Percentiles rank a stretch among this genome's conserved stretches.
phyloP scores from a whole-genome alignment of 2,797 vertebrate species.

The Parauchenoglanis ngamensis region DNA sequence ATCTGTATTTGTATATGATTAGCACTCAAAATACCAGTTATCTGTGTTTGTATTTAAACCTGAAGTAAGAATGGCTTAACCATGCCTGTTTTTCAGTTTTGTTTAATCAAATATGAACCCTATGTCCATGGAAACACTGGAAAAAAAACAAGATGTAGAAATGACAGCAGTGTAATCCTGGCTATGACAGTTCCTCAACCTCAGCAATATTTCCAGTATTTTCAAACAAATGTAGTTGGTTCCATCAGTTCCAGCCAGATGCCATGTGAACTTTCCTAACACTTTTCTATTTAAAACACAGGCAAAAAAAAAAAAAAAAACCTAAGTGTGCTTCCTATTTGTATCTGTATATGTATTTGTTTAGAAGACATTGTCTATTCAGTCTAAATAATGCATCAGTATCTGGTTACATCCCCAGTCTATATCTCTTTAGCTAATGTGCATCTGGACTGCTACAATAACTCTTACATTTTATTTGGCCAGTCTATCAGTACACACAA shows the following conservation, averaged over 20 bases:
- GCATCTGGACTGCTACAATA: not conserved
- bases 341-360: not conserved
- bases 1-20: not conserved
- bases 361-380: not conserved
- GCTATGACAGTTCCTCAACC: not conserved
- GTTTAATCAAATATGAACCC: not conserved
- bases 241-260: not conserved
- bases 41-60: not conserved
- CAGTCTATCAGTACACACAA: not conserved
- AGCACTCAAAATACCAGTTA: not conserved
- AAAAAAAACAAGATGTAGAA: constrained; percentile 1
- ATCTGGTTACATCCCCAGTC: not conserved
- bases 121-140: not conserved
- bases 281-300: not conserved
- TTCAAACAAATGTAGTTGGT: not conserved
- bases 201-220: not conserved
- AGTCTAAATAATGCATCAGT: not conserved
- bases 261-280: not conserved
- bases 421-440: not conserved
- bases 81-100: not conserved
- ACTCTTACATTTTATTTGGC: not conserved
- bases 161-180: not conserved
- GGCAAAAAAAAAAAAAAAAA: not conserved
- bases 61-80: not conserved
- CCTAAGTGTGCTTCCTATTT: not conserved